Evolutionary conservation across 2,888 invertebrate genomes (phyloP), one percentile per base, ranked within the genome.

Genomic region (Bellardia bayeri): DNA sequence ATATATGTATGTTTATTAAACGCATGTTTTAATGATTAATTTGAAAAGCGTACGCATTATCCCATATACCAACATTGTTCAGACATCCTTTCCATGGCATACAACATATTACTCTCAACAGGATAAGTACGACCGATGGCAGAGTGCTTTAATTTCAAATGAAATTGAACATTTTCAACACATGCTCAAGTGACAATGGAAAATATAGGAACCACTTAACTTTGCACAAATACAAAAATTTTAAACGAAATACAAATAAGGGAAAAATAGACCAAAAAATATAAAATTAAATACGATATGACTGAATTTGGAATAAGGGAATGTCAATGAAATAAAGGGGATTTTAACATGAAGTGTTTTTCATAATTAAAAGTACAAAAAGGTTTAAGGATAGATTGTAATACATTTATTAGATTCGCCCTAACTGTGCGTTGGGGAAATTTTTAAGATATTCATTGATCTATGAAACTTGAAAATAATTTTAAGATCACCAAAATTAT

Each of bases 161-260:
- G 49, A 75, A 82, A 79, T 83, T 78, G 37, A 78, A 78, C 33
- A 64, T 63, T 79, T 87, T 87, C 13, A 85, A 87, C 87, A 85
- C 87, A 87, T 87, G 87, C 72, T 81, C 80, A 87, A 84, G 83
- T 81, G 81, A 69, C 78, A 83, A 64, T 71, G 71, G 56, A 75
- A 51, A 37, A 30, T 13, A 14, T 6, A 51, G 71, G 87, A 66
- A 85, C 82, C 82, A 85, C 87, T 87, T 82, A 85, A 85, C 85
- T 85, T 69, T 63, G 16, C 61, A 64, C 64, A 71, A 85, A 75
- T 58, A 66, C 30, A 45, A 23, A 56, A 78, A 82, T 81, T 42
- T 16, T 23, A 63, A 69, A 81, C 37, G 51, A 13, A 78, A 37
- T 37, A 37, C 37, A 71, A 64, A 76, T 54, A 23, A 23, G 37